Evolutionary conservation across 2,113 vertebrate species (phyloP).

Genomic region (Maccullochella peelii): DNA sequence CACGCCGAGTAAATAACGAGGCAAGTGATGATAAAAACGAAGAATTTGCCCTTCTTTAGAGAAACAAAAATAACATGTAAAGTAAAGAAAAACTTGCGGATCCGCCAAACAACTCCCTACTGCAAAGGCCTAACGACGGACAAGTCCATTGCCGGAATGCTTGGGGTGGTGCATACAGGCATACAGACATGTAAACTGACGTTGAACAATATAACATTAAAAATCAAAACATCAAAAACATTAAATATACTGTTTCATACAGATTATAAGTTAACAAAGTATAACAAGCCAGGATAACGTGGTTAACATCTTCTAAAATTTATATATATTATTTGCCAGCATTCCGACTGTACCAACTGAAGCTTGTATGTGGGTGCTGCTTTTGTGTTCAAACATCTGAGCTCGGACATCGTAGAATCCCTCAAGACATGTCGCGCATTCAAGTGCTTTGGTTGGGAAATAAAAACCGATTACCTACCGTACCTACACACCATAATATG

Average conservation of each 20-base stretch:
- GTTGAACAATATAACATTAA: no score
- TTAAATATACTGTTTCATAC: rapidly evolving
- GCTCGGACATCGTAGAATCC: slow-evolving; percentile 42
- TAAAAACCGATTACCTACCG: no score
- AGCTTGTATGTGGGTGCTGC: slow-evolving; percentile 39
- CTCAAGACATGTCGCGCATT: slow-evolving; percentile 39
- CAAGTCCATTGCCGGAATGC: slow-evolving; percentile 78
- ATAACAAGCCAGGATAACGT: rapidly evolving
- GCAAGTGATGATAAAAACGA: not conserved
- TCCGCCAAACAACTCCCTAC: slow-evolving; percentile 84
- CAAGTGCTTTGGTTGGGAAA: slow-evolving; percentile 50
- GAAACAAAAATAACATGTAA: slow-evolving; percentile 65
- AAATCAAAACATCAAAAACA: not conserved
- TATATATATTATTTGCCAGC: not conserved
- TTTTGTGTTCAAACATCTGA: slow-evolving; percentile 44
- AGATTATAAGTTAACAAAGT: rapidly evolving
- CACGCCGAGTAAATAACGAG: slow-evolving; percentile 1
- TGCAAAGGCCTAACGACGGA: slow-evolving; percentile 81
- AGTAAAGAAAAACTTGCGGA: slow-evolving; percentile 78
- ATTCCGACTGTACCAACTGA: slow-evolving; percentile 77
- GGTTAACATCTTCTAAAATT: not conserved
- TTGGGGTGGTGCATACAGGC: slow-evolving; percentile 39
- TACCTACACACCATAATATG: not conserved
- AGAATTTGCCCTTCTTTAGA: not conserved
- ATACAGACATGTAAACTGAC: not conserved